Evolutionary conservation across 2,797 vertebrate genomes (phyloP).

Genomic region (Pipistrellus pygmaeus): DNA sequence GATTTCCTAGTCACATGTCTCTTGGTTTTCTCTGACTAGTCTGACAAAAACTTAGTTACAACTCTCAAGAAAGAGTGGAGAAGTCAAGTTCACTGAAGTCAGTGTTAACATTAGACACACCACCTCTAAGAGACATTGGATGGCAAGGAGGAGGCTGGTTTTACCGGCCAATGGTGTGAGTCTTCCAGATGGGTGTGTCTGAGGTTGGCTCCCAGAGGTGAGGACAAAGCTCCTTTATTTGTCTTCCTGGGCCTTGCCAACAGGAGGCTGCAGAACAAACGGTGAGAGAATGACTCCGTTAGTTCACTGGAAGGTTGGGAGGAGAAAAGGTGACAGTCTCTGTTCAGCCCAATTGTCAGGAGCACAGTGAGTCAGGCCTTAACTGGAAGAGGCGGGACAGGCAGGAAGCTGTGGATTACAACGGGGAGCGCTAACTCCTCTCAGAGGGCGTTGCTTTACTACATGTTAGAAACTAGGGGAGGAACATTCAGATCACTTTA

Average conservation of each 20-base stretch:
- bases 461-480: background rate
- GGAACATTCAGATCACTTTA: background rate
- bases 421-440: background rate
- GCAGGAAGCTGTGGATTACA: slow-evolving; percentile 39
- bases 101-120: background rate
- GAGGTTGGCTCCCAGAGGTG: background rate
- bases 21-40: background rate
- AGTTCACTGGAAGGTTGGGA: slow-evolving; percentile 23
- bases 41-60: background rate
- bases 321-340: background rate
- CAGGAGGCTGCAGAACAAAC: background rate
- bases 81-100: background rate
- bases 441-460: background rate
- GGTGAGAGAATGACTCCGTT: background rate
- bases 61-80: background rate
- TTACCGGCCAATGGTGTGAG: background rate
- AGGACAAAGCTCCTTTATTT: background rate
- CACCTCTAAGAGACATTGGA: background rate
- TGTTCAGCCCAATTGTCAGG: background rate
- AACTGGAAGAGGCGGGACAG: slow-evolving; percentile 51
- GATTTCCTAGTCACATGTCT: background rate
- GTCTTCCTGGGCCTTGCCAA: slow-evolving; percentile 18
- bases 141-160: background rate
- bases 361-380: slow-evolving; percentile 38
- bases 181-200: background rate